Conservation (phyloP, 2,888 invertebrate species). For the Plagiodera versicolora region DNA sequence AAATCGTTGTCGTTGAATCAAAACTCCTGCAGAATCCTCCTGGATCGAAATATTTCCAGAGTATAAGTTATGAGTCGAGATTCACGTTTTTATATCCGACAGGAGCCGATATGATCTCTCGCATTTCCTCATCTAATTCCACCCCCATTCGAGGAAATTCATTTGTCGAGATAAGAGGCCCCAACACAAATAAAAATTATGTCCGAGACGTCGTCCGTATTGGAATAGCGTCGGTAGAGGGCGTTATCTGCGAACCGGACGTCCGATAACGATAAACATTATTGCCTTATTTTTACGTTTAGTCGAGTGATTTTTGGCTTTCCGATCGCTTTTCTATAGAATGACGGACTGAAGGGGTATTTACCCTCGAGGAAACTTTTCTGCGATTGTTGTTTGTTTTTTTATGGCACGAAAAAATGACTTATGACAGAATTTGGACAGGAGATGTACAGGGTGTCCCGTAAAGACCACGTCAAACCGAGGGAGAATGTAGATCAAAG, state of each 20-base stretch:
- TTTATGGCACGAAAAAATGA: not conserved
- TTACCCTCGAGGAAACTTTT: not conserved
- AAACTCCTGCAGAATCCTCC: too few species aligned
- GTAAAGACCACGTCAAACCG: too few species aligned
- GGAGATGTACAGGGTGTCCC: too few species aligned
- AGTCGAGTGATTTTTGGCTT: conserved; percentile 26
- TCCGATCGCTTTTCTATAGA: conserved; percentile 11
- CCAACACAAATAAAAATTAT: conserved; percentile 24
- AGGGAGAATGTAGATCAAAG: too few species aligned
- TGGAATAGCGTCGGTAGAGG: conserved; percentile 13
- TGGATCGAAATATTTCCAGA: too few species aligned
- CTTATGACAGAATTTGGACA: not conserved
- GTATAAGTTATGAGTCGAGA: not conserved
- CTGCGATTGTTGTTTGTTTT: not conserved
- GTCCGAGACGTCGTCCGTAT: conserved; percentile 20
- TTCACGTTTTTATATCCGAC: not conserved
- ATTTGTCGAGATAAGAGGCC: conserved; percentile 29
- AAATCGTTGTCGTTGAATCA: too few species aligned
- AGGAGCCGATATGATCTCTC: conserved; percentile 5
- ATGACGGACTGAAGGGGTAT: not conserved
- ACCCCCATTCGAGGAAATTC: not conserved
- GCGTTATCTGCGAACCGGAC: conserved; percentile 31
- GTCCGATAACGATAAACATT: conserved; percentile 35
- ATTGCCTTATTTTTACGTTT: conserved; percentile 34
- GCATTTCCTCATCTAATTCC: conserved; percentile 6